These are phyloP conservation scores for Hirtodrosophila duncani DNA, from an alignment of 2,888 invertebrate species.

Conservation along the genomic window DNA sequence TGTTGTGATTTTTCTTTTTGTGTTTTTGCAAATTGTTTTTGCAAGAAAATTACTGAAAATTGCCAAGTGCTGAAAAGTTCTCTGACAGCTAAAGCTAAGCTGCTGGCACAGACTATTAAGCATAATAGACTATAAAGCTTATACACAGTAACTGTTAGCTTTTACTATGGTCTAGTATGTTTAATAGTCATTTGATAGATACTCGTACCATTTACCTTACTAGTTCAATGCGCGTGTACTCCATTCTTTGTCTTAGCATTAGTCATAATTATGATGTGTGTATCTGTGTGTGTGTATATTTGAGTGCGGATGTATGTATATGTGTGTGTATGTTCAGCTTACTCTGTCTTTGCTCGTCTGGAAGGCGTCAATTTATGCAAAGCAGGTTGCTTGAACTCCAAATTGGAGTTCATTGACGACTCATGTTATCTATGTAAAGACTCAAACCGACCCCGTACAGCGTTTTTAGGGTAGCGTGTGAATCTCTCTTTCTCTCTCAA, in stretches of 20 bases:
- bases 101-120: too few species aligned
- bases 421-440: not conserved
- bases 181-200: too few species aligned
- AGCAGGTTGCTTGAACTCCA: conserved; percentile 63
- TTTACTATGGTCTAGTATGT: too few species aligned
- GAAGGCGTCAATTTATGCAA: conserved; percentile 49
- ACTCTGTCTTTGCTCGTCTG: conserved; percentile 5
- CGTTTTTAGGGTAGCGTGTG: conserved; percentile 45
- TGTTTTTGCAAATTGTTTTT: conserved; percentile 44
- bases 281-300: not conserved
- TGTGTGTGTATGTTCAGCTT: too few species aligned
- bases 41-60: conserved; percentile 63
- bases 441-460: too few species aligned
- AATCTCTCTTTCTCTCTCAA: conserved; percentile 23
- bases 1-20: conserved; percentile 27
- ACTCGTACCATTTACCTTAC: too few species aligned
- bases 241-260: conserved; percentile 50
- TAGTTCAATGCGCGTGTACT: too few species aligned
- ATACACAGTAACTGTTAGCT: too few species aligned
- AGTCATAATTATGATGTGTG: conserved; percentile 59
- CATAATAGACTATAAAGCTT: too few species aligned
- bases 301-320: too few species aligned
- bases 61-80: conserved; percentile 63
- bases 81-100: conserved; percentile 39
- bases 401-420: conserved; percentile 26